Evolutionary conservation across 2,797 vertebrate genomes (phyloP), one percentile per base, ranked within the genome.

Genomic region (Crocidura indochinensis): DNA sequence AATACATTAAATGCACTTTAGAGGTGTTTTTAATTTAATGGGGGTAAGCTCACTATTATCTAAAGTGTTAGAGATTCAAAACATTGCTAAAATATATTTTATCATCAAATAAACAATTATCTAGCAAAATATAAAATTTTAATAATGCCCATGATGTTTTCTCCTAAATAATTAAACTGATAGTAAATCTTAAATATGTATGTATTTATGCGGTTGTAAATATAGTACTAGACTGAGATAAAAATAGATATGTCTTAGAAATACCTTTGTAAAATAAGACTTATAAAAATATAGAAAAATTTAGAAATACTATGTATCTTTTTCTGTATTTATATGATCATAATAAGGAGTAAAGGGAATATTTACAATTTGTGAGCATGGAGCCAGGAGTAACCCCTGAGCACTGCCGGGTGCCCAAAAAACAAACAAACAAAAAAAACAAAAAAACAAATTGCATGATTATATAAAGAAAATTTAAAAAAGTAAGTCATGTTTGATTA

Each of bases 331-430:
- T 82, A 69, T 22, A 46, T 65, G 5, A 84, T 38, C n/a, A 72
- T 20, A 65, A 71, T 53, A n/a, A 92, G 85, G 17, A 89, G 2
- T 72, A 90, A 60, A 85, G 0, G 69, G 17, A 24, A 88, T 79
- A 75, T 78, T 51, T 26, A 38, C 73, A 38, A 38, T 5, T 38
- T 38, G 2, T 38, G 38, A 38, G 38, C 38, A 38, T 5, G 5
- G 2, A 38, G 38, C 38, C 38, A 38, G 38, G 38, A 38, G 38
- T 38, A 38, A 38, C 38, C 38, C 38, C 38, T 38, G 38, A 38
- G 38, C 38, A 5, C 5, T 38, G 5, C 38, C 5, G 38, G 38
- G 38, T 38, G 38, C 38, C 38, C 38, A 38, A 38, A 38, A 38
- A 38, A 2, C 38, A 38, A 38, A 38, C 2, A 38, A 38, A n/a